Evolutionary conservation across 2,113 vertebrate genomes (phyloP).

Genomic region (Trichechus manatus): DNA sequence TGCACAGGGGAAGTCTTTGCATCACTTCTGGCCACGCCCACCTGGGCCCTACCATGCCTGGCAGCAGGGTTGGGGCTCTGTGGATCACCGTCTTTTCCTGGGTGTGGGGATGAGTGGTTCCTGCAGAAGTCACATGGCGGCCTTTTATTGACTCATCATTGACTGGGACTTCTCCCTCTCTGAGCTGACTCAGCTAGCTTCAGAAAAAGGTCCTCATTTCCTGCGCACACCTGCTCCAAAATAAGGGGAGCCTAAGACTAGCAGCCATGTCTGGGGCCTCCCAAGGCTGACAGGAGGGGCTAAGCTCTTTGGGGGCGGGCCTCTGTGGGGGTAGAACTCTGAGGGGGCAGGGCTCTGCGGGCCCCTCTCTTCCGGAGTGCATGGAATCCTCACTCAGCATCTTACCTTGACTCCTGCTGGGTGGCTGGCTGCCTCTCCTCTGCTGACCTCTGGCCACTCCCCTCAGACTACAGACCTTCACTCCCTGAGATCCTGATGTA

Average conservation of each 20-base stretch:
- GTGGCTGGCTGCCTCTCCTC: background rate
- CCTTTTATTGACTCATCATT: background rate
- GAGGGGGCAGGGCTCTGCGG: background rate
- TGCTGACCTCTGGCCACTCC: background rate
- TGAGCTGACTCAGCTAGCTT: background rate
- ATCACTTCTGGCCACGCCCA: background rate
- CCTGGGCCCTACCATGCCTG: background rate
- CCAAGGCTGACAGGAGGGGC: background rate
- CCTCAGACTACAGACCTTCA: background rate
- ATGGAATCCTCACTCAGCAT: background rate
- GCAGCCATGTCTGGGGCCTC: background rate
- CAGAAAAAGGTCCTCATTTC: background rate
- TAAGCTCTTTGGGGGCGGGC: too few relatives aligned
- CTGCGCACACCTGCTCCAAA: too few relatives aligned
- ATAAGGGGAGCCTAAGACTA: background rate
- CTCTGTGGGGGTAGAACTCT: too few relatives aligned
- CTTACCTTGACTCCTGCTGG: background rate
- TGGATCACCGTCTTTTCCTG: background rate
- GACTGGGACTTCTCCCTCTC: background rate
- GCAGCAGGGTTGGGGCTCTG: background rate
- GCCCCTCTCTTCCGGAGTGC: background rate
- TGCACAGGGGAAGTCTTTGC: background rate
- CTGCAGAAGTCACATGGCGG: background rate
- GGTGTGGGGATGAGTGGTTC: background rate
- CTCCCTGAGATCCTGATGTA: background rate